Base-by-base conservation (phyloP, 2,888 invertebrate genomes). In the Chaitophorus viminalis region DNA sequence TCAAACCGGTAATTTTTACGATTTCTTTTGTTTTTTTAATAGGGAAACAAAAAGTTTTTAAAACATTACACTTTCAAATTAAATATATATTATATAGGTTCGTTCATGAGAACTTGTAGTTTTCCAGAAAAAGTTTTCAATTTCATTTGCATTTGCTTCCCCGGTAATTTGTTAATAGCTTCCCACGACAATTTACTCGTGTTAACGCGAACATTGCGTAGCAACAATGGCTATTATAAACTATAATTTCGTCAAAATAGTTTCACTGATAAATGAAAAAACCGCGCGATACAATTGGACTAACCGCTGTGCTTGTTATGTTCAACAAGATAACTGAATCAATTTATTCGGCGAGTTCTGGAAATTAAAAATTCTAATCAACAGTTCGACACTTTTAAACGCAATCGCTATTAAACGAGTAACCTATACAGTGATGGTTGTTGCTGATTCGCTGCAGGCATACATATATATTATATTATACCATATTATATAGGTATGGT, bases 231-330 rank as follows among this genome's bases (percentile, higher is more conserved):
- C 33, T 65, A 65, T 84, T 76, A 65, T 36, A 36, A 36, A 36
- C 6, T 36, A 36, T 1, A 3, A 68, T 84, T 76, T 68, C 6
- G 65, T 75, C n/a, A 29, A 83, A 76, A 83, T 54, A 84, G 39
- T 76, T 84, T 84, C 84, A 84, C 76, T 11, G 25, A 68, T 76
- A 84, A 84, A 39, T 21, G 60, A 68, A 84, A n/a, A 76, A 25
- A 31, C 36, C 33, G n/a, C 46, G 31, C 14, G 21, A 65, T 29
- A 76, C 65, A 76, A 76, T 46, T 25, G 31, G 65, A n/a, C 39
- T 14, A 39, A 54, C 75, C 36, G 18, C 39, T 75, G 72, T 72
- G 18, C 3, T 25, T 36, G 74, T 33, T 33, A 17, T 33, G 33
- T 21, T 21, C 29, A 14, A 70, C 11, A 14, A 78, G 4, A 29